phyloP scores from a whole-genome alignment of 2,888 invertebrate species.

The Lasioglossum morio region DNA sequence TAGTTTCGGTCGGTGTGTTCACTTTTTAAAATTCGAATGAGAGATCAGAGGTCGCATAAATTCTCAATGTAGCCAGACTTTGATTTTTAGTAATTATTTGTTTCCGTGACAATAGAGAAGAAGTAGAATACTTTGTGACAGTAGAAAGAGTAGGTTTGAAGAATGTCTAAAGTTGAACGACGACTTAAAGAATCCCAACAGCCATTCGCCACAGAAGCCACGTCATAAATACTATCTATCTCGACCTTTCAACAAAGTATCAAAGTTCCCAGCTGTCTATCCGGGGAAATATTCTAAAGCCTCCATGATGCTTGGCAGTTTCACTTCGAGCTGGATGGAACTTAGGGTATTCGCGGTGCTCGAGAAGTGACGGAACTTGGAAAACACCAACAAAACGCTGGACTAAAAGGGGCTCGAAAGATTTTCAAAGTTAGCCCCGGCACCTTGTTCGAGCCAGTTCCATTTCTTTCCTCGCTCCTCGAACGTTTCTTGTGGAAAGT shows the following conservation, averaged over 20 bases:
- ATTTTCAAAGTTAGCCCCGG: background rate
- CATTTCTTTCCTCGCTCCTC: background rate
- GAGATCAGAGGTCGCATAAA: background rate
- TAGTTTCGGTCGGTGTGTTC: background rate
- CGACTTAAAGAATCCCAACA: background rate
- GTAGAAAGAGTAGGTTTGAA: background rate
- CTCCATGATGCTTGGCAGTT: background rate
- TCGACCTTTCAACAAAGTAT: background rate
- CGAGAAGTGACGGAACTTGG: background rate
- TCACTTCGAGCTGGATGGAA: background rate
- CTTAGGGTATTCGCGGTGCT: background rate
- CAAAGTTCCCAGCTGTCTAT: background rate
- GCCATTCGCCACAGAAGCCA: background rate
- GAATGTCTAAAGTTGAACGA: background rate
- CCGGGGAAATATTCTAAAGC: constrained; percentile 2
- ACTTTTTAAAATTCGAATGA: background rate
- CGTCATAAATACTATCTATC: constrained; percentile 5
- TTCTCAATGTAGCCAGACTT: background rate
- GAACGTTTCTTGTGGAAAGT: background rate
- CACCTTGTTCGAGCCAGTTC: background rate
- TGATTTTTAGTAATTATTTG: background rate
- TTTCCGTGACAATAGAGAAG: background rate
- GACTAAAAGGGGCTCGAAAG: background rate
- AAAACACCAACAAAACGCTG: constrained; percentile 5
- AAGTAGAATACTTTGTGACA: too few relatives aligned